Base-by-base conservation (phyloP, 2,888 invertebrate genomes). In the Toxonevra muliebris region DNA sequence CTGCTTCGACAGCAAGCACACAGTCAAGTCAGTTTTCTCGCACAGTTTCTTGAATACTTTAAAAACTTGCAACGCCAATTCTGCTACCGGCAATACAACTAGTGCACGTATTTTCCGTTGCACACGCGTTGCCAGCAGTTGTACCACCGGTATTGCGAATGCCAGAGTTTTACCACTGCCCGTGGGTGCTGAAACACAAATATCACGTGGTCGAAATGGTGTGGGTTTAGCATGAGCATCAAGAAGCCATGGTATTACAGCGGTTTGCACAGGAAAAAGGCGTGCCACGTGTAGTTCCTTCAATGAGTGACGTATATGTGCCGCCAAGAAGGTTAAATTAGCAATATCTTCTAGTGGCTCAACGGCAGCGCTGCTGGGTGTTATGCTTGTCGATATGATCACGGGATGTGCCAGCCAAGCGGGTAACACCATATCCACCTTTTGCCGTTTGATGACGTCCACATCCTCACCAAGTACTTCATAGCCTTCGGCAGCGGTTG, bases 81-180 rank as follows among this genome's bases (percentile, higher is more conserved):
- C 96, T 80, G 94, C 92, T 0, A 97, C 97, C 1, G 98, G 98
- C 68, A 98, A 87, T 30, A 98, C 92, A n/a, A 97, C 89, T 68
- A 99, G 85, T 17, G 96, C 97, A 75, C 94, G 88, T 40, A 95
- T 87, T 80, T 89, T 88, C 62, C 89, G 88, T 4, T 90, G 89
- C 41, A 91, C 86, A 62, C 86, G 83, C 78, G 88, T 88, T 1
- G 76, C 65, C 70, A 94, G 80, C 64, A 84, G 88, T 87, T 96
- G 94, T 48, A 98, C 87, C 58, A 98, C 90, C 9, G 98, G 98
- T 71, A 98, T 86, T 59, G 94, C 95, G 89, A 95, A 98, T 3
- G 97, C 92, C 68, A 98, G 86, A 1, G 98, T 98, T 87, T 98
- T 98, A 19, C 98, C 98, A 87, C 97, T 97, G 17, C 97, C 98